Evolutionary conservation across 2,113 vertebrate species (phyloP), one percentile per base, ranked within the genome.

Genomic region (Varanus komodoensis): DNA sequence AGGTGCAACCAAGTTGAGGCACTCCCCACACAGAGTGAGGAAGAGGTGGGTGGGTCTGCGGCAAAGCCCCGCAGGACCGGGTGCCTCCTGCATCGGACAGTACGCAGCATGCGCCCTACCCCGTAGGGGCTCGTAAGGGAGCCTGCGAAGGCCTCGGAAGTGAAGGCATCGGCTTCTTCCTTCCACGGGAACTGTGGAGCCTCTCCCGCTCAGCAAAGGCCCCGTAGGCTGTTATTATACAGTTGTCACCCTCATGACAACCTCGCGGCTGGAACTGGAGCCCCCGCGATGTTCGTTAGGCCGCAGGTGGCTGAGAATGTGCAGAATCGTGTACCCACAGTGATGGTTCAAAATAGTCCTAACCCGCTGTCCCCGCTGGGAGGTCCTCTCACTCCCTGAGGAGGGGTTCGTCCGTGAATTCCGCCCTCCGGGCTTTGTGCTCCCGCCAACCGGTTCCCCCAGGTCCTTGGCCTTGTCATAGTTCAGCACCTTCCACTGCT

Each of bases 401-500:
- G 97, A 95, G 93, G 98, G 98, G 96, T 97, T 98, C 57, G 96
- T 96, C 94, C 98, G 97, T 85, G 97, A 97, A 95, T 97, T 96
- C 96, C 96, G 85, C 27, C 95, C 94, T 81, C 97, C 97, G n/a
- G 94, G 93, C 2, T 97, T 95, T 94, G 98, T 98, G 69, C 96
- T 95, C 95, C 96, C 97, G 71, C 98, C 98, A 95, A 97, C 3
- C 67, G 98, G 97, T 95, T 99, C 98, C 77, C 98, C 98, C 95
- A 98, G 94, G 97, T 99, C 98, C 96, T 98, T 99, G 71, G 98
- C 97, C 93, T 99, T 99, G 95, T 99, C 98, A 84, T 99, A 99
- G 96, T 99, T 99, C 95, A 99, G 96, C 82, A 99, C 98, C 95
- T 99, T 99, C 98, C 98, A 99, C 91, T 99, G 98, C 95, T 99